Evolutionary conservation across 2,888 invertebrate species (phyloP), one percentile per base, ranked within the genome.

Genomic region (Drosophila melanosoma): DNA sequence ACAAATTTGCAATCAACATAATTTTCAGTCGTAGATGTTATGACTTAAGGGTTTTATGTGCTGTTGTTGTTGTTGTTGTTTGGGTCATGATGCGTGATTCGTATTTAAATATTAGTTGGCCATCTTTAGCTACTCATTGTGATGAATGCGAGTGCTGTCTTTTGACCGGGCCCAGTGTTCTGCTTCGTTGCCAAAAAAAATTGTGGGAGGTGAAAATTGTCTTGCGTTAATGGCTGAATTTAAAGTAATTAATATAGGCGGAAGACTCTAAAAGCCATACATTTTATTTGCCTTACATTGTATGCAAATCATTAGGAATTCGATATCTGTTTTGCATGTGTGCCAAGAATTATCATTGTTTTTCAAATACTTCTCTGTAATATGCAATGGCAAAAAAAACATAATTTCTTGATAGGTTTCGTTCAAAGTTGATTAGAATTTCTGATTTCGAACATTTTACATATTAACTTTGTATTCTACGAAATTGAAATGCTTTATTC

Each of bases 1-100:
- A 88, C 88, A 90, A 90, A 88, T 88, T 90, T 77, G 88, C 88
- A 88, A 90, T 90, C 86, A 89, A 87, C 88, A 88, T 90, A 89
- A 89, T 84, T 79, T 77, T 64, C 32, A 68, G 59, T 60, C 48
- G 42, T 69, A 65, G 73, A 42, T 81, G 75, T 89, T 89, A 84
- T 87, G 89, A 87, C 85, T 88, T 60, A 59, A 65, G 74, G 69
- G 74, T 57, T 81, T 82, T 82, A 87, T 88, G 79, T 80, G 48
- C 29, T 80, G 48, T 26, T 62, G 66, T 49, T 51, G 64, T 49
- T 23, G 32, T 51, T 33, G 42, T 57, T 69, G 51, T 26, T 49
- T 29, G 15, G 63, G 53, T 35, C 78, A 61, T 61, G 65, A 52
- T 85, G 81, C 77, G 83, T 80, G 69, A 51, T 48, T 62, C 63